Conservation (phyloP, 2,113 vertebrate genomes). For the Panurus biarmicus region DNA sequence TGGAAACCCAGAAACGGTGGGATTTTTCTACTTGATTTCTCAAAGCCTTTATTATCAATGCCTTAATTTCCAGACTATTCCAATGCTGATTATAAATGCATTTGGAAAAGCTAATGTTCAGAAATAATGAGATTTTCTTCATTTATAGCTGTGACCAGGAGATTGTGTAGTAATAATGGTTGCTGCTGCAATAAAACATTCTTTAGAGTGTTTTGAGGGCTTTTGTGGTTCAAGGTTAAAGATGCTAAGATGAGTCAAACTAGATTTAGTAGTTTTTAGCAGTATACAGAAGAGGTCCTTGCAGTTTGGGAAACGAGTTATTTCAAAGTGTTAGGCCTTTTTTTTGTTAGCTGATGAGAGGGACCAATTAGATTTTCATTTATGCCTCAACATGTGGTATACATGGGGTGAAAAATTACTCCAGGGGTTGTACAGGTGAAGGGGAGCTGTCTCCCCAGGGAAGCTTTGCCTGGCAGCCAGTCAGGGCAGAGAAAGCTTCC, state of each 20-base stretch:
- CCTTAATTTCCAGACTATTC: not conserved
- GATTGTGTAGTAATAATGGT: not conserved
- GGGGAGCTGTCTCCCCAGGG: not conserved
- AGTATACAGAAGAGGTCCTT: not conserved
- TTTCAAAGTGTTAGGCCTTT: not conserved
- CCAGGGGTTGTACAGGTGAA: too few species aligned
- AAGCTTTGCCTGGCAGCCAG: not conserved
- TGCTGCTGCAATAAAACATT: not conserved
- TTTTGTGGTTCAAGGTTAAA: conserved; percentile 25
- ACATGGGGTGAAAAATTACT: not conserved
- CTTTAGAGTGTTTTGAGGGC: not conserved
- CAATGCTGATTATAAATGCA: not conserved
- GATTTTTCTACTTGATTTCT: not conserved
- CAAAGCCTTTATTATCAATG: not conserved
- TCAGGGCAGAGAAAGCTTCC: not conserved
- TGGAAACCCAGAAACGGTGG: not conserved
- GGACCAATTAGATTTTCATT: not conserved
- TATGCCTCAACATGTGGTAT: not conserved
- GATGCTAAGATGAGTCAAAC: not conserved
- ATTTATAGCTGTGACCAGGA: not conserved
- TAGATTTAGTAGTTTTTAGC: not conserved
- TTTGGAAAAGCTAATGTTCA: not conserved
- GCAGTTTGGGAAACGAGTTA: not conserved
- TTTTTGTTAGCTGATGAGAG: not conserved
- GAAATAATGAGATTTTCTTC: conserved; percentile 13